phyloP scores from a whole-genome alignment of 2,113 vertebrate genomes.

The Psettodes erumei region DNA sequence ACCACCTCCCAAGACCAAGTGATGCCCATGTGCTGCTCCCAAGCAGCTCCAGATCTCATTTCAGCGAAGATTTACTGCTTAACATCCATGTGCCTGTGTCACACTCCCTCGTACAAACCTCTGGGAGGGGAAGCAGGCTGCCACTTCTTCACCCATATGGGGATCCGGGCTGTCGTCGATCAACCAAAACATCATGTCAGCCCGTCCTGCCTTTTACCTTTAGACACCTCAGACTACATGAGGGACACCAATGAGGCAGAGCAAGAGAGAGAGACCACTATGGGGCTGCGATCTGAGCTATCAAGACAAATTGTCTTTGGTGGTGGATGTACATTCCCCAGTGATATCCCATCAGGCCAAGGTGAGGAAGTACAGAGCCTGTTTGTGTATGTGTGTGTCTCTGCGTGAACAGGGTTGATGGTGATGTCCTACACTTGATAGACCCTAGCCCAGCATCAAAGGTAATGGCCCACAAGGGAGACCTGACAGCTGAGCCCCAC shows the following conservation, averaged over 20 bases:
- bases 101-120: constrained; percentile 35
- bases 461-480: constrained; percentile 70
- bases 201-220: constrained; percentile 42
- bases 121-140: constrained; percentile 24
- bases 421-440: constrained; percentile 65
- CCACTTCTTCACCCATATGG: constrained; percentile 18
- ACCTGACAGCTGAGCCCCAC: constrained; percentile 65
- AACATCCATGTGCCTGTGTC: constrained; percentile 33
- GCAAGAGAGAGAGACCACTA: constrained; percentile 17
- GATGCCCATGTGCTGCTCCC: constrained; percentile 6
- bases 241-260: constrained; percentile 39
- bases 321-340: constrained; percentile 52
- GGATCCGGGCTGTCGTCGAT: constrained; percentile 50
- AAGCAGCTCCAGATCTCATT: constrained; percentile 34
- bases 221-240: constrained; percentile 38
- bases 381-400: constrained; percentile 32
- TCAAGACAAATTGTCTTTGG: constrained; percentile 67
- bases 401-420: constrained; percentile 32
- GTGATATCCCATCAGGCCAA: constrained; percentile 64
- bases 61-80: constrained; percentile 44
- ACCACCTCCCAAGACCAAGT: neutral
- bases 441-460: constrained; percentile 57
- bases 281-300: constrained; percentile 33
- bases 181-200: constrained; percentile 53
- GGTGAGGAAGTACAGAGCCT: constrained; percentile 33